Conservation (phyloP, 2,797 vertebrate genomes). For the Tinamus major region DNA sequence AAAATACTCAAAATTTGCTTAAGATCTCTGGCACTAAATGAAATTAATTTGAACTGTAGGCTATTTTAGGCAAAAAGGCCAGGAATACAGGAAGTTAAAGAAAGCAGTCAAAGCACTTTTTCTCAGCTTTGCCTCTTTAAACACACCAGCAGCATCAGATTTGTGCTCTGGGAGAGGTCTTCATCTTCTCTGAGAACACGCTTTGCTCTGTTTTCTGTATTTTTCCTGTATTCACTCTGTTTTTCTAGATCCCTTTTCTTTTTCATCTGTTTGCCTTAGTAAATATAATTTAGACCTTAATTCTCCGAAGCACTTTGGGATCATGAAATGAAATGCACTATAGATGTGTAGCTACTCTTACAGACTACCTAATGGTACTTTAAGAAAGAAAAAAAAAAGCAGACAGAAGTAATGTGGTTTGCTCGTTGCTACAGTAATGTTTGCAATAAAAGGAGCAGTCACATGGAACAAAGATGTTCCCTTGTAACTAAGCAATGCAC, state of each 20-base stretch:
- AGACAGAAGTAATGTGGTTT: conserved; percentile 1
- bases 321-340: neutral
- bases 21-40: neutral
- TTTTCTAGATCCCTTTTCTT: neutral
- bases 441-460: conserved; percentile 38
- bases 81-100: neutral
- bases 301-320: neutral
- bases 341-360: neutral
- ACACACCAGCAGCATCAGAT: neutral
- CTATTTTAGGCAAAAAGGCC: neutral
- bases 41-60: neutral
- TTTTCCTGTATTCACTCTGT: neutral
- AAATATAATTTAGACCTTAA: neutral
- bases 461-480: conserved; percentile 28
- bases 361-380: neutral
- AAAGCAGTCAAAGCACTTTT: neutral
- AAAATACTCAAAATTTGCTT: neutral
- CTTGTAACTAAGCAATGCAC: conserved; percentile 41
- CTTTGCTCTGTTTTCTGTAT: neutral
- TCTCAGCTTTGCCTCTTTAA: neutral
- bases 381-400: neutral
- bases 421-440: neutral
- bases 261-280: neutral
- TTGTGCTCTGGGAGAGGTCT: neutral
- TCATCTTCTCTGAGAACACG: neutral